Evolutionary conservation across 1,140 invertebrate species (phyloP).

Genomic region (Drosophila pseudoobscura): DNA sequence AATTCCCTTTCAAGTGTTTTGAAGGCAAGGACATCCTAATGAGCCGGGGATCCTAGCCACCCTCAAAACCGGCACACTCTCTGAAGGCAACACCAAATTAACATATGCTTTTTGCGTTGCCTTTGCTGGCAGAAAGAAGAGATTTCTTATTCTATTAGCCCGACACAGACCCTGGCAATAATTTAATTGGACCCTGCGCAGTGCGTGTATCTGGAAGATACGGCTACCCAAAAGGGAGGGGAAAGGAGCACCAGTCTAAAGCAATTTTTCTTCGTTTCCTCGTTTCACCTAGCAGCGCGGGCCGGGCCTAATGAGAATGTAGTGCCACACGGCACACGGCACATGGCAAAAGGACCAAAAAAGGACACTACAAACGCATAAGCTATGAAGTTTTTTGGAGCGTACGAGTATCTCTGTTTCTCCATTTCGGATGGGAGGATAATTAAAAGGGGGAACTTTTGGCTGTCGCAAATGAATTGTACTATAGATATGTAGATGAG

Average conservation of each 20-base stretch:
- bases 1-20: slow-evolving; percentile 69
- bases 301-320: slow-evolving; percentile 68
- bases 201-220: slow-evolving; percentile 53
- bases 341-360: not conserved
- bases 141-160: slow-evolving; percentile 64
- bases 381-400: slow-evolving; percentile 56
- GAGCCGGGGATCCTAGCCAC: slow-evolving; percentile 37
- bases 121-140: slow-evolving; percentile 49
- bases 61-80: too few relatives aligned
- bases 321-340: slow-evolving; percentile 33
- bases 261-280: slow-evolving; percentile 68
- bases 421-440: slow-evolving; percentile 24
- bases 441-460: slow-evolving; percentile 59
- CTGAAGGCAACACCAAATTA: slow-evolving; percentile 58
- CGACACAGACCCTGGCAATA: slow-evolving; percentile 55
- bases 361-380: slow-evolving; percentile 60
- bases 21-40: slow-evolving; percentile 43
- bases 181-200: slow-evolving; percentile 79
- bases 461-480: slow-evolving; percentile 41
- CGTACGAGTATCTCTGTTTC: slow-evolving; percentile 25
- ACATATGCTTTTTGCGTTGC: slow-evolving; percentile 71
- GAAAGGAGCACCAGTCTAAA: slow-evolving; percentile 45
- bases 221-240: slow-evolving; percentile 19
- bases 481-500: slow-evolving; percentile 42
- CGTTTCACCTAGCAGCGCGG: slow-evolving; percentile 29